Percentiles rank a stretch among this genome's conserved stretches.
phyloP scores from a whole-genome alignment of 92 coral and sea anemone species.

The Hydrozoanthus gracilis region DNA sequence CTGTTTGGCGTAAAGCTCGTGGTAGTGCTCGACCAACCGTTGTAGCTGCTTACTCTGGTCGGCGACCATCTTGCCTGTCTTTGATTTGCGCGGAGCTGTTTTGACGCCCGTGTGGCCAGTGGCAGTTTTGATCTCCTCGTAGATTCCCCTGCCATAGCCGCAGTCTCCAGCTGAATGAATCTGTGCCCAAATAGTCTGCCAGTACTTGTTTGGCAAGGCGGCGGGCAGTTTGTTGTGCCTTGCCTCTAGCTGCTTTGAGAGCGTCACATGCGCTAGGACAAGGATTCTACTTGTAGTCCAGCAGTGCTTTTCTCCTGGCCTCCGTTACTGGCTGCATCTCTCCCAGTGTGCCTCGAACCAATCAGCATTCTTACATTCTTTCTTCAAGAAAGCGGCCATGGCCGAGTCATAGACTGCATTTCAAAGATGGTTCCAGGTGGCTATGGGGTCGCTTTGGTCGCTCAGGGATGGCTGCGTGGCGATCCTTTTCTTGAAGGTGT shows the following conservation, averaged over 20 bases:
- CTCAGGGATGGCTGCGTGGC: background rate
- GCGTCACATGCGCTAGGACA: background rate
- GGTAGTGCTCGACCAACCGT: too few relatives aligned
- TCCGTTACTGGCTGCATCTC: too few relatives aligned
- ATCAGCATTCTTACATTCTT: too few relatives aligned
- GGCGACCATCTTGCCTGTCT: constrained; percentile 39
- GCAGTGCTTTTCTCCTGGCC: too few relatives aligned
- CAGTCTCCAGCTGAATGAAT: background rate
- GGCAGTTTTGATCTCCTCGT: background rate
- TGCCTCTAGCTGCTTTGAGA: background rate
- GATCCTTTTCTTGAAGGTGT: background rate
- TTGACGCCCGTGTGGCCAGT: background rate
- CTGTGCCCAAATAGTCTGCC: background rate
- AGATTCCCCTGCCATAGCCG: background rate
- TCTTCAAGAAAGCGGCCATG: too few relatives aligned
- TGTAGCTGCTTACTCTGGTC: background rate
- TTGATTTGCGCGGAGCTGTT: constrained; percentile 26
- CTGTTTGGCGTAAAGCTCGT: too few relatives aligned
- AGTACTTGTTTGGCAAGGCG: background rate
- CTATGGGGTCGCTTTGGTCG: background rate
- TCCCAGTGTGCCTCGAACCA: too few relatives aligned
- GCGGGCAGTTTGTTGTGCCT: background rate
- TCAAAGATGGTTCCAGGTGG: background rate
- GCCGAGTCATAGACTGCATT: too few relatives aligned
- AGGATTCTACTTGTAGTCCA: too few relatives aligned